Evolutionary conservation across 2,888 invertebrate genomes (phyloP).

Genomic region (Pardosa pseudoannulata): DNA sequence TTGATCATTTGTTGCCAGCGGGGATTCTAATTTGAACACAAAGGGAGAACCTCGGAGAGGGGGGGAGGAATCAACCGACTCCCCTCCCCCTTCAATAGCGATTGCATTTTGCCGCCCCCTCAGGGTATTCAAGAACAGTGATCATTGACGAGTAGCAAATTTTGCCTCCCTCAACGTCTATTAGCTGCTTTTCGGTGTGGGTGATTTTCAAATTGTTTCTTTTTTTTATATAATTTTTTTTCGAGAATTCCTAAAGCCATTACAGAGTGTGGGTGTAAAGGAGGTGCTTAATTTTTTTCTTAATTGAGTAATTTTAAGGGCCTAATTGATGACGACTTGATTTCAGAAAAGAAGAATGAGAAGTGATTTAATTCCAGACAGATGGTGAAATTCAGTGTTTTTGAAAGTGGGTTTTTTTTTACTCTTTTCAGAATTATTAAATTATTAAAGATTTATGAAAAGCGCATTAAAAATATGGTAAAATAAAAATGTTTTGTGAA

Average conservation of each 20-base stretch:
- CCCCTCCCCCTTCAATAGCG: neutral
- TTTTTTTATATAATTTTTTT: no score
- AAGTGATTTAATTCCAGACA: no score
- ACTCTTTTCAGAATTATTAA: no score
- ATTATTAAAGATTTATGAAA: no score
- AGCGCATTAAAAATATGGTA: no score
- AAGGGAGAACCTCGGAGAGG: neutral
- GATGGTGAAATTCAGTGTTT: neutral
- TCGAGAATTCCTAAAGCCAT: neutral
- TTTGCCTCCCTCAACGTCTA: neutral
- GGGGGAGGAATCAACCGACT: neutral
- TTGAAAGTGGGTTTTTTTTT: no score
- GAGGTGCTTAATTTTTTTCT: neutral
- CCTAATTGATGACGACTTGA: neutral
- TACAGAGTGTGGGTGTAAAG: neutral
- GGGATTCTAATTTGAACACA: slow-evolving; percentile 14
- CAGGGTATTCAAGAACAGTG: neutral
- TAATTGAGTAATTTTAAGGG: neutral
- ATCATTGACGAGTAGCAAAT: neutral
- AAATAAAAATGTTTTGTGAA: no score
- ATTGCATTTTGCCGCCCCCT: neutral
- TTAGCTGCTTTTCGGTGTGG: neutral
- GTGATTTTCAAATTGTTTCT: neutral
- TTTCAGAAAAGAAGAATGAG: no score
- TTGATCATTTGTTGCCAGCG: slow-evolving; percentile 1